phyloP scores from a whole-genome alignment of 1,140 invertebrate species.

The Temnothorax longispinosus region DNA sequence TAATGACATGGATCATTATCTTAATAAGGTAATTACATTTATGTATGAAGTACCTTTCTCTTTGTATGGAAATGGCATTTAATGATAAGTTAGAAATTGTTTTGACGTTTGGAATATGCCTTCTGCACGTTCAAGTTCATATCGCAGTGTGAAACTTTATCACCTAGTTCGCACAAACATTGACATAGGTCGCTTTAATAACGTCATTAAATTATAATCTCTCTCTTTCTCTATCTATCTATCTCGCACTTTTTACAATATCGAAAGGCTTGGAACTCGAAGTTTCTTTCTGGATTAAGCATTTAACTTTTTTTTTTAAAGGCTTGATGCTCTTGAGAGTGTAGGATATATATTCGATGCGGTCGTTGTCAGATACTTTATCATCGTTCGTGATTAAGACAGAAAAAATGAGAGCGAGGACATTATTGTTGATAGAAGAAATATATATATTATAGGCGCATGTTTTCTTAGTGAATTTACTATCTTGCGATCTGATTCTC shows the following conservation, averaged over 20 bases:
- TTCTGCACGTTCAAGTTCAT: slow-evolving; percentile 1
- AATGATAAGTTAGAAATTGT: neutral
- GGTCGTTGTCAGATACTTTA: slow-evolving; percentile 5
- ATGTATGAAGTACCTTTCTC: slow-evolving; percentile 9
- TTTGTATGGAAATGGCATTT: neutral
- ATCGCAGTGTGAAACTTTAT: slow-evolving; percentile 22
- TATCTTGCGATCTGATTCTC: neutral
- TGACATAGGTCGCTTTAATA: slow-evolving; percentile 27
- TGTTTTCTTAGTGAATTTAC: neutral
- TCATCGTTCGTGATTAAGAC: slow-evolving; percentile 15
- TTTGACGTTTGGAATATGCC: neutral
- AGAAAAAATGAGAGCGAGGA: slow-evolving; percentile 34
- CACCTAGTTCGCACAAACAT: slow-evolving; percentile 25
- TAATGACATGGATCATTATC: neutral
- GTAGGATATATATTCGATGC: neutral
- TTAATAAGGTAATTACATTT: slow-evolving; percentile 25
- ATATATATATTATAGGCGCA: neutral
- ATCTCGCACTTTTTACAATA: neutral
- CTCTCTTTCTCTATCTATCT: neutral
- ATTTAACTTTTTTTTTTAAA: neutral
- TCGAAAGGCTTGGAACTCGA: slow-evolving; percentile 1
- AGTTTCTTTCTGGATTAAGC: neutral
- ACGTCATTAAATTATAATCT: neutral
- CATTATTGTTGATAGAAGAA: slow-evolving; percentile 37
- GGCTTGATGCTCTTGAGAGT: slow-evolving; percentile 3